Evolutionary conservation across 1,140 invertebrate genomes (phyloP).

Genomic region (Mactra quadrangularis): DNA sequence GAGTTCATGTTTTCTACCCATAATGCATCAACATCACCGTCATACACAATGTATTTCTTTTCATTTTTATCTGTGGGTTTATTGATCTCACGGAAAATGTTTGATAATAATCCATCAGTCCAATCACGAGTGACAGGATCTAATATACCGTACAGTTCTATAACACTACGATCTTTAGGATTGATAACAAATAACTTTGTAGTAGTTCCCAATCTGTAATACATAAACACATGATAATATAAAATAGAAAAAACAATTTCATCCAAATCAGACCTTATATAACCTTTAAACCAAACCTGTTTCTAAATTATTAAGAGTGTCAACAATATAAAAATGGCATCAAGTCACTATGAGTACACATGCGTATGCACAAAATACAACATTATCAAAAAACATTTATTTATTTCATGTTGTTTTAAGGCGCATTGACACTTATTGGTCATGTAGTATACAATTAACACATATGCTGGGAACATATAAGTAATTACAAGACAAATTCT

Average conservation of each 20-base stretch:
- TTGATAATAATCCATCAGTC: conserved; percentile 95
- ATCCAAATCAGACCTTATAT: neutral
- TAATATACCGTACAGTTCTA: conserved; percentile 94
- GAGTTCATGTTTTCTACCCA: conserved; percentile 99
- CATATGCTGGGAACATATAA: too few relatives aligned
- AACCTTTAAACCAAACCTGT: neutral
- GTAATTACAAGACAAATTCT: too few relatives aligned
- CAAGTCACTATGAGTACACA: neutral
- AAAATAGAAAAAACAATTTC: neutral
- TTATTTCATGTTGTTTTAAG: too few relatives aligned
- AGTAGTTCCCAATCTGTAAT: conserved; percentile 87
- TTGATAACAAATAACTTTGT: conserved; percentile 92
- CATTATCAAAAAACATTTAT: neutral
- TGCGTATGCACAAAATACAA: neutral
- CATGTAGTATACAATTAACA: too few relatives aligned
- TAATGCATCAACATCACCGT: conserved; percentile 95
- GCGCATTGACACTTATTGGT: too few relatives aligned
- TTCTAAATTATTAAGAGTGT: neutral
- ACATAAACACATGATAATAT: conserved; percentile 4
- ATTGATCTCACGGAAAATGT: conserved; percentile 96
- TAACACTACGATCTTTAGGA: conserved; percentile 91
- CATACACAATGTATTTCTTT: conserved; percentile 93
- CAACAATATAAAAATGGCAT: neutral
- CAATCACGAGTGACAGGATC: conserved; percentile 94
- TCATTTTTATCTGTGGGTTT: conserved; percentile 88